These are phyloP conservation scores for Gymnothorax reevesii DNA, from an alignment of 2,797 vertebrate genomes.

Conservation along the genomic window DNA sequence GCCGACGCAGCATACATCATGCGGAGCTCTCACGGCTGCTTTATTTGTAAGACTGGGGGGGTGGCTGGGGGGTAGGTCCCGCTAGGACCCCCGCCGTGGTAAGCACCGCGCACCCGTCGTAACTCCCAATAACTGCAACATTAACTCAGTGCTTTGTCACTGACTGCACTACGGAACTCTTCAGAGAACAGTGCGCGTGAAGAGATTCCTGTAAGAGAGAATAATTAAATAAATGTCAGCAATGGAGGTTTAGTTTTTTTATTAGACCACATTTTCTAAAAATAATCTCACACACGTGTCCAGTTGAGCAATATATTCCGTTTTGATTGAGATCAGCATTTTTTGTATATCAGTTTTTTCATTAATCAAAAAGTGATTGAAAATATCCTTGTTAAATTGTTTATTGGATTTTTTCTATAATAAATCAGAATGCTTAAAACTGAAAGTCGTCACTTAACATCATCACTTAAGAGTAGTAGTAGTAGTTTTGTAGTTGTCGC, in stretches of 20 bases:
- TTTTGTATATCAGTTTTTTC: neutral
- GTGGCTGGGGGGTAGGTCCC: neutral
- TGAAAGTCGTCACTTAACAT: neutral
- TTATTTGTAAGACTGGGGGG: neutral
- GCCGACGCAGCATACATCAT: conserved; percentile 16
- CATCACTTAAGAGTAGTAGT: too few relatives aligned
- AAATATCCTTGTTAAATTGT: neutral
- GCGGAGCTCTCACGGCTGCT: neutral
- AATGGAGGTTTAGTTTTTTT: neutral
- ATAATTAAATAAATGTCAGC: neutral
- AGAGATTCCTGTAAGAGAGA: neutral
- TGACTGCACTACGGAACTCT: neutral
- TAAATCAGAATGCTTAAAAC: neutral
- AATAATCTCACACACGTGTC: neutral
- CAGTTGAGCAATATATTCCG: neutral
- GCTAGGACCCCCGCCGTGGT: neutral
- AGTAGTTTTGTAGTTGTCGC: too few relatives aligned
- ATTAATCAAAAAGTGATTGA: neutral
- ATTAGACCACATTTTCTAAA: neutral
- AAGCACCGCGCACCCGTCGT: conserved; percentile 2
- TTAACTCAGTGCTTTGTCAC: neutral
- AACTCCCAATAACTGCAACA: conserved; percentile 11
- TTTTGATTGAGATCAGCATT: neutral
- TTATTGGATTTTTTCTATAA: neutral
- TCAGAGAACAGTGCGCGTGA: neutral